Evolutionary conservation across 2,797 vertebrate genomes (phyloP).

Genomic region (Crocodylus rhombifer): DNA sequence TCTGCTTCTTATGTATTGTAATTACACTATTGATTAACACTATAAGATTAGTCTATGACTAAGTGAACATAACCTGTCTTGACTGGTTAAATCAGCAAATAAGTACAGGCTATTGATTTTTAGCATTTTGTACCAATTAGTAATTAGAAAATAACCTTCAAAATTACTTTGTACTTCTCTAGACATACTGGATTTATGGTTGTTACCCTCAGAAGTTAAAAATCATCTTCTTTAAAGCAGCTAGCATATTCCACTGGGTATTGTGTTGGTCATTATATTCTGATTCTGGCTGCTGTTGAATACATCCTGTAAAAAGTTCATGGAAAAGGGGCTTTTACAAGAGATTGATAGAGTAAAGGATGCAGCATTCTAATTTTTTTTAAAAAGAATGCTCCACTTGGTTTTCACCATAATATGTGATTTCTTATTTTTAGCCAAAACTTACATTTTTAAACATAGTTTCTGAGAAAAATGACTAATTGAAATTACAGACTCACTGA

Average conservation of each 20-base stretch:
- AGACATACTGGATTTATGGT: not conserved
- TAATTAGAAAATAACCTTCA: not conserved
- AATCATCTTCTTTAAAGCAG: not conserved
- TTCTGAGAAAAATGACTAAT: not conserved
- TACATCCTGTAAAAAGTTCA: not conserved
- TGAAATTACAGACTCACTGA: not conserved
- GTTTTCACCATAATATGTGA: not conserved
- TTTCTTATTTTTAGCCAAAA: not conserved
- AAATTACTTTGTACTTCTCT: not conserved
- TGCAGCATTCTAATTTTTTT: not conserved
- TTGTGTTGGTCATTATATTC: not conserved
- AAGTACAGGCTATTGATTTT: conserved; percentile 15
- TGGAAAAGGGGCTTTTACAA: not conserved
- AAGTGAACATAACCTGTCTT: conserved; percentile 23
- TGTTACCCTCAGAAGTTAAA: not conserved
- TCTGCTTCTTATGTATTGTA: conserved; percentile 78
- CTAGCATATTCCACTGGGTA: not conserved
- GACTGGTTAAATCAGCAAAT: conserved; percentile 35
- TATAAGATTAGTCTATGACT: conserved; percentile 81
- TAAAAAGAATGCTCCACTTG: not conserved
- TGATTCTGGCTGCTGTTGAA: not conserved
- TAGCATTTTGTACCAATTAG: conserved; percentile 29
- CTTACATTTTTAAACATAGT: not conserved
- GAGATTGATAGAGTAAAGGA: not conserved
- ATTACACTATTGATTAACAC: conserved; percentile 87